These are phyloP conservation scores for Paramormyrops kingsleyae DNA, from an alignment of 2,113 vertebrate species.

Conservation along the genomic window DNA sequence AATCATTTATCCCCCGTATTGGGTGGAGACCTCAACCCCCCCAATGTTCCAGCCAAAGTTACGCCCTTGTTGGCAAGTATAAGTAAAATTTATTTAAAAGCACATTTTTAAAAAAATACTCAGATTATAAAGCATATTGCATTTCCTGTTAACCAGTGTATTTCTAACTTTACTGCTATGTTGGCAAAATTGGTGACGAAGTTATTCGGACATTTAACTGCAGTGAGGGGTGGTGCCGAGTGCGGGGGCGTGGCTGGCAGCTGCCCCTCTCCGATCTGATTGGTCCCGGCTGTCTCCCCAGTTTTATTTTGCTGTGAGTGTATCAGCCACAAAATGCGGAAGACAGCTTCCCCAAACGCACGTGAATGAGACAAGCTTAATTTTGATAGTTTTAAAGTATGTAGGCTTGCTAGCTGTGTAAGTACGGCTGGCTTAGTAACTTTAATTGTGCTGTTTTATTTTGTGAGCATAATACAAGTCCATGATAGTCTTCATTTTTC, in stretches of 20 bases:
- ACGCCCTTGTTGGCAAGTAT: too few species aligned
- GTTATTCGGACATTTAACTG: not conserved
- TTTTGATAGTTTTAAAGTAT: not conserved
- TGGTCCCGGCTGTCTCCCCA: not conserved
- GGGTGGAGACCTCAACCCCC: too few species aligned
- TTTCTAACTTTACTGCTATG: not conserved
- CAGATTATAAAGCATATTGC: not conserved
- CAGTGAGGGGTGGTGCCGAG: not conserved
- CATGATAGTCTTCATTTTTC: not conserved
- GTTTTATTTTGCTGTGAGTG: not conserved
- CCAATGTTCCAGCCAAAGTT: too few species aligned
- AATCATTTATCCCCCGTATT: too few species aligned
- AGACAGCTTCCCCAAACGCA: not conserved
- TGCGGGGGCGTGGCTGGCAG: not conserved
- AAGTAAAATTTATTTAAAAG: too few species aligned
- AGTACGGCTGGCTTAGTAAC: not conserved
- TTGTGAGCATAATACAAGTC: not conserved
- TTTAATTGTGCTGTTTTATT: not conserved
- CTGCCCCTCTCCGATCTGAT: not conserved
- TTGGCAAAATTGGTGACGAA: not conserved
- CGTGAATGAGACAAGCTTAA: not conserved
- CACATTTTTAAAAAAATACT: too few species aligned
- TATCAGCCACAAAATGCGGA: not conserved
- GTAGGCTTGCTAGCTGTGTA: not conserved
- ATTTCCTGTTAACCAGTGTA: not conserved